Base-by-base conservation (phyloP, 2,888 invertebrate species). In the Chalcosyrphus nemorum region DNA sequence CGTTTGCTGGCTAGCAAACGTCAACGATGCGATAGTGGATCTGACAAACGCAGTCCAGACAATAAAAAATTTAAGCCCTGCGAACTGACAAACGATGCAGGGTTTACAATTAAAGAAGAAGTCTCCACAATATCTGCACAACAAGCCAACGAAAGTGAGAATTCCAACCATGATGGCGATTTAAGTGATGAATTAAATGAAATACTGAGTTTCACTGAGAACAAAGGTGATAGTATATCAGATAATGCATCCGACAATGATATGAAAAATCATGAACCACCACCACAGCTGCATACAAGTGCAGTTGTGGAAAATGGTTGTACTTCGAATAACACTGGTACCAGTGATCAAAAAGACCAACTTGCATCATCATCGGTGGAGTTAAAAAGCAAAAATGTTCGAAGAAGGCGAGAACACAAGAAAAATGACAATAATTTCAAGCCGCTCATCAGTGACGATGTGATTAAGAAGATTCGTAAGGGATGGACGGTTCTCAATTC, bases 401-500 rank as follows among this genome's bases (percentile, higher is more conserved):
- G n/a, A 38, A 66, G 6, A 24, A 52, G 72, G 29, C 43, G 50
- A 7, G 77, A 72, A 27, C 68, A 68, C 13, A 71, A 85, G 41
- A 86, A 81, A 50, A 78, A 70, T 27, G 68, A 81, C 27, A 81
- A 86, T 27, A 89, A 89, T 17, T 90, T 91, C 32, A 90, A 89
- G 47, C 91, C 91, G 0, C 86, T 92, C 38, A 88, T 92, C 0
- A 91, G 89, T 86, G 92, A 91, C 17, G 90, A 91, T 19, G 89
- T 89, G 6, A 88, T 91, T n/a, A 89, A 89, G 65, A 88, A 90
- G 76, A 91, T 92, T 47, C 89, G 91, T 65, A 88, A 88, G 35
- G 98, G 98, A 0, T 98, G 98, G 97, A 97, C 96, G 65, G 89
- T 93, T 6, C 92, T 93, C 13, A 95, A 95, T 89, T 94, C 95